Percentiles rank a stretch among this genome's conserved stretches.
phyloP scores from a whole-genome alignment of 2,113 vertebrate species.

The Marmota flaviventris region DNA sequence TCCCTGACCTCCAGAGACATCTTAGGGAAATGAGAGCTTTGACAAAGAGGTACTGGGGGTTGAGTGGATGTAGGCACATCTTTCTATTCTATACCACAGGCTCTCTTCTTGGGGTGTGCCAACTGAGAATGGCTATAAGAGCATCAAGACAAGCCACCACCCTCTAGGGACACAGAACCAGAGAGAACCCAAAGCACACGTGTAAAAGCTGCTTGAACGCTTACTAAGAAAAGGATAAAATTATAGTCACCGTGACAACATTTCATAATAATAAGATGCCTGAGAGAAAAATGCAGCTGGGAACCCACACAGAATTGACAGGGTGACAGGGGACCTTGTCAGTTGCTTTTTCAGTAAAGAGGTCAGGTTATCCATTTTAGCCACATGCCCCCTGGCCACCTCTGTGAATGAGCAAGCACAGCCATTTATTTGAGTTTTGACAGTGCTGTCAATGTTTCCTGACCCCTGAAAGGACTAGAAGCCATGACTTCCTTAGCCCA shows the following conservation, averaged over 20 bases:
- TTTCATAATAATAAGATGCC: slow-evolving; percentile 13
- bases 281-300: background rate
- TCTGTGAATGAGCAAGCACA: background rate
- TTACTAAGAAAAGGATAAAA: background rate
- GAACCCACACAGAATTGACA: background rate
- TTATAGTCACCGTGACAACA: background rate
- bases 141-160: background rate
- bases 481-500: background rate
- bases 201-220: background rate
- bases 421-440: background rate
- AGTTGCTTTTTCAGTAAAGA: background rate
- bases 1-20: background rate
- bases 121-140: background rate
- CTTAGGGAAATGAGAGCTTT: background rate
- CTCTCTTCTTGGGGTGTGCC: background rate
- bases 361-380: background rate
- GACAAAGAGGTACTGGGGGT: background rate
- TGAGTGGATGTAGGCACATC: background rate
- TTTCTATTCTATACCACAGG: background rate
- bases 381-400: background rate
- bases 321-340: background rate
- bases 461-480: background rate
- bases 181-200: background rate
- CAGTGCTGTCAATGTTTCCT: background rate
- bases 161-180: background rate